Evolutionary conservation across 2,888 invertebrate species (phyloP).

Genomic region (Aphodius granarius): DNA sequence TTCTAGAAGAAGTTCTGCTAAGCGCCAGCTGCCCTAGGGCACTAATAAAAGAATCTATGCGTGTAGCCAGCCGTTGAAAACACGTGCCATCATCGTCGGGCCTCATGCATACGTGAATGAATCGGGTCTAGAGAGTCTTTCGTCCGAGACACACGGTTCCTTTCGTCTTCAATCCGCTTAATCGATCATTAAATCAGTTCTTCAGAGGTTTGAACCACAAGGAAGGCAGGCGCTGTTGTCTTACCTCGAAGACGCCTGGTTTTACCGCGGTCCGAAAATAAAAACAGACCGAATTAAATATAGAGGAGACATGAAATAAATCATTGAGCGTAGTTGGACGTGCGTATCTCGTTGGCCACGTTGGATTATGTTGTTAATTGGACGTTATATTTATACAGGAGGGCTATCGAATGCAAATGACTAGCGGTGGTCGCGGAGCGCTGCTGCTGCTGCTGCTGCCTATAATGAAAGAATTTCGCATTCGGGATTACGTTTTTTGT

Average conservation of each 20-base stretch:
- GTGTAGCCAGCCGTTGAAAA: not conserved
- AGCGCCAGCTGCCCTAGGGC: not conserved
- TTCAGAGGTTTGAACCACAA: not conserved
- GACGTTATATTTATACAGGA: slow-evolving; percentile 11
- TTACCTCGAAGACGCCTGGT: not conserved
- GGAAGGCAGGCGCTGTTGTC: not conserved
- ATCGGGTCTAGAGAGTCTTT: not conserved
- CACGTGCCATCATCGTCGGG: not conserved
- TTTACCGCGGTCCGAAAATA: not conserved
- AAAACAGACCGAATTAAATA: not conserved
- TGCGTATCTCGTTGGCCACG: not conserved
- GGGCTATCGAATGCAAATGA: slow-evolving; percentile 13
- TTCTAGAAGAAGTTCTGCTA: not conserved
- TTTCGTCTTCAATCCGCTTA: slow-evolving; percentile 1
- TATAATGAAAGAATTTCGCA: slow-evolving; percentile 22
- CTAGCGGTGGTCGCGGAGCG: not conserved
- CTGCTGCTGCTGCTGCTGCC: too few species aligned
- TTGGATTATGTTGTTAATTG: slow-evolving; percentile 2
- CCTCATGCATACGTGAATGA: not conserved
- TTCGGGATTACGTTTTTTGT: slow-evolving; percentile 23
- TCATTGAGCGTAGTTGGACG: not conserved
- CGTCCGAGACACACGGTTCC: not conserved
- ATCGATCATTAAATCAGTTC: slow-evolving; percentile 11
- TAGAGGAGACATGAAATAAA: slow-evolving; percentile 2
- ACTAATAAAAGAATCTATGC: not conserved